Base-by-base conservation (phyloP, 2,888 invertebrate genomes). In the Xestia c-nigrum region DNA sequence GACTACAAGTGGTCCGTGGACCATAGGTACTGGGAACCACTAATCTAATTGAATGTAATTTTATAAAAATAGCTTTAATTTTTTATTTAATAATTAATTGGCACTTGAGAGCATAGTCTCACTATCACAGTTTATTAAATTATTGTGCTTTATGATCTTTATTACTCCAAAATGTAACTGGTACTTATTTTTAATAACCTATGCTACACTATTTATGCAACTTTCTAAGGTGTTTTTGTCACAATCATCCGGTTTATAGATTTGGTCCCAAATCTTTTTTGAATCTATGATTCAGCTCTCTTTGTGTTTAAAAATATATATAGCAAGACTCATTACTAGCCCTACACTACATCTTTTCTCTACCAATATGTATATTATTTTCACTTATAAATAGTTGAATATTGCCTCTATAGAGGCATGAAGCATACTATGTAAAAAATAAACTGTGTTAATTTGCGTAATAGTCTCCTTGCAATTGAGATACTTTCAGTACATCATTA, bases 401-500 rank as follows among this genome's bases (percentile, higher is more conserved):
- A 86, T 80, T 80, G 76, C 88, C 91, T 90, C 91, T 90, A 80
- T 89, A 83, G 83, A 90, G 89, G 90, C 86, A 72, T 80, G 47
- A 75, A 81, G 74, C 80, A 81, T 82, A 82, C 79, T 88, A 79
- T 82, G 80, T 83, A 84, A 87, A 87, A 87, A 86, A 78, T 84
- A 86, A 76, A 70, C 85, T 83, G 80, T 83, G 80, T 92, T 94
- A 96, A 88, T 94, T 92, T 87, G 96, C 95, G 83, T 95, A 96
- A 92, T 96, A 96, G 90, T 96, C 96, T 85, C 94, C 95, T 88
- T 95, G 95, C 76, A 95, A 87, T 84, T 96, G 95, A 86, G 95
- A 94, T 76, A 96, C 93, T 94, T 96, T 96, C 78, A 95, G 92
- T 88, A 95, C 90, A 86, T 96, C 96, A 92, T 95, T 96, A 75